Evolutionary conservation across 2,113 vertebrate species (phyloP), one percentile per base, ranked within the genome.

Genomic region (Oreochromis tanganicae): DNA sequence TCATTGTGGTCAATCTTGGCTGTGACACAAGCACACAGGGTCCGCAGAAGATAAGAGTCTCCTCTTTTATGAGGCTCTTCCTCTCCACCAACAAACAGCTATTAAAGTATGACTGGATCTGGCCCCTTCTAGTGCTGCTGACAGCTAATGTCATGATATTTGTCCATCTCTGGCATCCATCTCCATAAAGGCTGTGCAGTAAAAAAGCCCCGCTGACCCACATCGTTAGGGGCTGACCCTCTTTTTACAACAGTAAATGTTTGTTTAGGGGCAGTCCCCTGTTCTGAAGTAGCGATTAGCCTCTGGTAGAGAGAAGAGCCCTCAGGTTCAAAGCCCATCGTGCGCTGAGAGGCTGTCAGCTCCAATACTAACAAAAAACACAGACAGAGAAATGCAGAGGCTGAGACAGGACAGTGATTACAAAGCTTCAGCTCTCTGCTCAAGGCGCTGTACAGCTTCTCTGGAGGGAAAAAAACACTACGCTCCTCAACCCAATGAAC

Each of bases 91-190:
- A 94, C 93, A 95, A 95, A 94, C 94, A 87, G 85, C 90, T 88
- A 94, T 91, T 95, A 92, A 93, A 93, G 81, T 57, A 79, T n/a
- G 6, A 89, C 90, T 88, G 88, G 92, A 92, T 89, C 93, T 94
- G 94, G 91, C 95, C 94, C 87, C 91, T 91, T 86, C 90, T 81
- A 80, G 85, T 85, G 83, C 85, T 84, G 92, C 95, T 95, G 95
- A 96, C 93, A 95, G 95, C 90, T 93, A 91, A 94, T 91, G 92
- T 94, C 94, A 91, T 95, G 94, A 93, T 95, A 95, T 94, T 95
- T 93, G 94, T 95, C 93, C 94, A 93, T 96, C 88, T 91, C 94
- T 94, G 95, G 93, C 89, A 94, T 95, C 87, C 68, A 55, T 94
- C 93, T 92, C 87, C 87, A 92, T 94, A 93, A 95, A 94, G 91